Base-by-base conservation (phyloP, 92 coral and sea anemone species). In the Actinernus sp. region DNA sequence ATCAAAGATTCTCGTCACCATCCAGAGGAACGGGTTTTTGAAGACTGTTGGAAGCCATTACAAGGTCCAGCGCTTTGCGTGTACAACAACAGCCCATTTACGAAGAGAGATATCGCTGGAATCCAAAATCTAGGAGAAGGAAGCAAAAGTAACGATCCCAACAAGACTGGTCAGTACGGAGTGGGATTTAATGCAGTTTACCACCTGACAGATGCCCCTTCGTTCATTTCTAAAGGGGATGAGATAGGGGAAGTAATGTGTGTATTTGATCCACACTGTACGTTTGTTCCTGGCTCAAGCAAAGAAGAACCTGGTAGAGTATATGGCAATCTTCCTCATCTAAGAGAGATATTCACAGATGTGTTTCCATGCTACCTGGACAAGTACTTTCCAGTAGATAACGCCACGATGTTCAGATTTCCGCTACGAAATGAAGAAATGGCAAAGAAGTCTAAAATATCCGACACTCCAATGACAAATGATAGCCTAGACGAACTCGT, bases 131-230 rank as follows among this genome's bases (percentile, higher is more conserved):
- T 92, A 37, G 98, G 98, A 0, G 89, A 89, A 23, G 96, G 98
- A 10, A 89, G 73, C 41, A 92, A 92, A 58, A 82, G 87, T 20
- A 84, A 75, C 31, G 95, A 92, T 48, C 96, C 96, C 13, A 90
- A 92, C 81, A 92, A 84, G 62, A 92, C 98, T 26, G 98, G 98
- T 6, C 96, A 92, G 71, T 92, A 85, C 37, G 98, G 98, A 0
- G 86, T 92, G n/a, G 98, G 98, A 1, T 92, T 92, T 65, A 92
- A 92, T 55, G 92, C 90, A 3, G 98, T 92, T 17, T 92, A 92
- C 97, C 97, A 11, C 69, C 45, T 89, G 58, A 84, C 96, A 7
- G 96, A 89, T 36, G 90, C 51, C 18, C 96, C 96, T 1, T 84
- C 95, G 0, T 92, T 92, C 64, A 26, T 80, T 22, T 88, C 97